phyloP scores from a whole-genome alignment of 2,888 invertebrate genomes.

The Stratiomys singularior region DNA sequence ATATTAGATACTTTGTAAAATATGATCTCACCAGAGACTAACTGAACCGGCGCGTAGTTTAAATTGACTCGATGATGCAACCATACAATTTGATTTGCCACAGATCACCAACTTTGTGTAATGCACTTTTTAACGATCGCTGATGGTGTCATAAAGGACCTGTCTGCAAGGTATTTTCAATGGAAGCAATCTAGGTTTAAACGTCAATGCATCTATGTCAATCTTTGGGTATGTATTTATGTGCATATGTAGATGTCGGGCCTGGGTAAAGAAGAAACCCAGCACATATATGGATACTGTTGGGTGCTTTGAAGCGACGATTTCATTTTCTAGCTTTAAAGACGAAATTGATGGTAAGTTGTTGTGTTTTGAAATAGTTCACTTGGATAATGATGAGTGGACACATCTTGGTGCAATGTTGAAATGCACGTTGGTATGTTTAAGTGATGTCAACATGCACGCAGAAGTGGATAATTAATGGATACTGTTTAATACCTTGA shows the following conservation, averaged over 20 bases:
- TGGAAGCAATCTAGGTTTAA: conserved; percentile 17
- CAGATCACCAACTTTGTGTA: conserved; percentile 40
- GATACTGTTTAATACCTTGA: conserved; percentile 28
- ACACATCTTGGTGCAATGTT: conserved; percentile 21
- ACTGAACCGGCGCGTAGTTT: conserved; percentile 18
- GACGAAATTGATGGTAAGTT: conserved; percentile 29
- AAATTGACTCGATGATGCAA: conserved; percentile 42
- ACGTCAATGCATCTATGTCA: not conserved
- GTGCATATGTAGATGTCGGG: not conserved
- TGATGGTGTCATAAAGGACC: conserved; percentile 44
- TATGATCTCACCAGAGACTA: conserved; percentile 36
- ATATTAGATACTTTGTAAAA: conserved; percentile 40
- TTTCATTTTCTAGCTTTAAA: conserved; percentile 19
- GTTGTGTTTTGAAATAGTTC: conserved; percentile 38
- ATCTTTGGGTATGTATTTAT: too few species aligned
- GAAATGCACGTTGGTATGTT: conserved; percentile 24
- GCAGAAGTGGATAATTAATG: conserved; percentile 35
- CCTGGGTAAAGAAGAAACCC: not conserved
- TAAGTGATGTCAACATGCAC: conserved; percentile 16
- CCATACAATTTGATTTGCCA: conserved; percentile 29
- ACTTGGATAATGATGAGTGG: conserved; percentile 36
- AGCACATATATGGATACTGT: conserved; percentile 11
- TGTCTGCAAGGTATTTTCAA: conserved; percentile 30
- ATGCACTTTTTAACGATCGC: conserved; percentile 30
- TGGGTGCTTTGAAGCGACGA: conserved; percentile 17